Conservation (phyloP, 2,113 vertebrate genomes). For the Alces alces region DNA sequence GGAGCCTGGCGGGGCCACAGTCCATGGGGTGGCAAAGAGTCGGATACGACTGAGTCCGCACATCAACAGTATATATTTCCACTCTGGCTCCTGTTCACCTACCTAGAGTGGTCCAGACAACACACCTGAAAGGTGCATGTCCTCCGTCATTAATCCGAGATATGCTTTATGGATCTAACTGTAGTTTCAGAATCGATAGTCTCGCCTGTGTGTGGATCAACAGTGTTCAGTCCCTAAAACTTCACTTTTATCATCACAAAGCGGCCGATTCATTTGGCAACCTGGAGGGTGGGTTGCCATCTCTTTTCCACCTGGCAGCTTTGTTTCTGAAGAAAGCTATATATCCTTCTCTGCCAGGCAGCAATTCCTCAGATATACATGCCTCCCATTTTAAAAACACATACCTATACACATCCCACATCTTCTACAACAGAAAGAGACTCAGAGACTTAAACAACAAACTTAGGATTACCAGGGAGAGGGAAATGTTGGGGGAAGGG, state of each 20-base stretch:
- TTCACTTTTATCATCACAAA: neutral
- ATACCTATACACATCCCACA: too few species aligned
- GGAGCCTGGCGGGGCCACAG: neutral
- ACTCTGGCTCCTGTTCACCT: too few species aligned
- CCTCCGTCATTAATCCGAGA: neutral
- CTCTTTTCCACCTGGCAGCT: neutral
- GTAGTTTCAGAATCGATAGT: neutral
- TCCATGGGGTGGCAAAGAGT: neutral
- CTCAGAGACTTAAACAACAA: too few species aligned
- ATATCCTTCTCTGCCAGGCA: accelerated
- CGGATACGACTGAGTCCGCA: neutral
- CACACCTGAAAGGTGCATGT: too few species aligned
- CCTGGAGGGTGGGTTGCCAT: accelerated
- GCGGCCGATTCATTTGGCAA: accelerated
- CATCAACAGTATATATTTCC: too few species aligned
- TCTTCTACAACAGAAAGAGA: too few species aligned
- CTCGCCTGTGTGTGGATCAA: neutral
- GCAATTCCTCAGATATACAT: neutral
- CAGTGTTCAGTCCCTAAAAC: neutral
- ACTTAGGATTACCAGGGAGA: too few species aligned
- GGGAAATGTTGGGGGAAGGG: too few species aligned
- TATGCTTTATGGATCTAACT: neutral
- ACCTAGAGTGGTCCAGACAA: neutral
- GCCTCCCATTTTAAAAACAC: neutral
- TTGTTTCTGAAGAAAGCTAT: neutral